Evolutionary conservation across 1,140 invertebrate genomes (phyloP), one percentile per base, ranked within the genome.

Genomic region (Antheraea pernyi): DNA sequence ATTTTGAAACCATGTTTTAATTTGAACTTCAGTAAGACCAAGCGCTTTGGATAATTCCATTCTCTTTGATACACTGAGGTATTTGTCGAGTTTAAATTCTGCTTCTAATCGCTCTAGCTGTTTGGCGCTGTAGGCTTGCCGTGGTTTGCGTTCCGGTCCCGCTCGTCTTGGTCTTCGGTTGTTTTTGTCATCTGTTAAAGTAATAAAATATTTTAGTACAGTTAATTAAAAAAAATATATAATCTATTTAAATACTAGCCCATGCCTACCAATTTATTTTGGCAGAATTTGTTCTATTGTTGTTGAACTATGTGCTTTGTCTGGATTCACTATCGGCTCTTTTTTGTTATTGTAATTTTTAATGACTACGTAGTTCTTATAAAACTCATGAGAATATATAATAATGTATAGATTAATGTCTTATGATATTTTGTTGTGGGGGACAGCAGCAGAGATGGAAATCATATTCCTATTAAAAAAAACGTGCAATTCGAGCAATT

Each of bases 1-100:
- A 88, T 99, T 99, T 92, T 99, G 98, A 83, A 98, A 99, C 98
- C 98, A 99, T 0, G 98, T 99, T 88, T 99, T 99, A 68, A 99
- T 98, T 93, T 99, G 98, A 3, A 98, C 98, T 93, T 99, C 98
- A 0, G 98, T 99, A 11, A 99, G 90, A 69, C 95, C 96, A 8
- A 99, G 84, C 0, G 95, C 95, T 86, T 98, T 97, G 0, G 98
- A 98, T 0, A 99, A 91, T 79, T 99, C 97, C 95, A 98, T 96
- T 61, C 98, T 93, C 92, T 99, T 99, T 72, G 96, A 98, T 0
- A 99, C 98, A 83, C 97, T 99, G 9, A 99, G 92, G 85, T 99
- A 99, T 88, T 99, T 99, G 90, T 99, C 98, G 61, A 97, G 93
- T 93, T 98, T 98, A 84, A 99, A 99, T 93, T 99, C 98, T 1